Evolutionary conservation across 2,113 vertebrate species (phyloP), one percentile per base, ranked within the genome.

Genomic region (Epinephelus lanceolatus): DNA sequence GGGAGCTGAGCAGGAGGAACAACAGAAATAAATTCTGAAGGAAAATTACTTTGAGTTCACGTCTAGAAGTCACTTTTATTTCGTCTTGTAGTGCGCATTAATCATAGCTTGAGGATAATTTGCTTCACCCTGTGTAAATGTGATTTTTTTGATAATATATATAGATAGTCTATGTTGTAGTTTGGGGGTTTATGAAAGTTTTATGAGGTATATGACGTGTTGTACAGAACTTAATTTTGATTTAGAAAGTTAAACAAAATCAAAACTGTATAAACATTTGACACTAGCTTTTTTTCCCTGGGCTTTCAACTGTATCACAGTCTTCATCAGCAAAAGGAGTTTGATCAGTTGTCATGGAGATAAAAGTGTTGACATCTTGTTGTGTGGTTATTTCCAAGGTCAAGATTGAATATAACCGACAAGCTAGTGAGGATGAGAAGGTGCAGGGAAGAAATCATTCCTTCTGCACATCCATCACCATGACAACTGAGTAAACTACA

Each of bases 1-100:
- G 85, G 85, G 3, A 71, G 85, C 65, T 93, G 79, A 91, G 76
- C 74, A 6, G 17, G 30, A 62, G 25, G 55, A 67, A 1, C 2
- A 33, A 47, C 25, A 18, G 9, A n/a, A 3, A 13, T n/a, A 49
- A 19, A 55, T 62, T 33, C 21, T 53, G 10, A 60, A 3, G 23
- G 12, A 19, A 51, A 67, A 33, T 17, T 1, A 12, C 49, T 60
- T 71, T 65, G 1, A 47, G 23, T 71, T 53, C 18, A 25, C 55
- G n/a, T 65, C 21, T 60, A 70, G 47, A 82, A 62, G 71, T 76
- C 33, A 30, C n/a, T 66, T 68, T 78, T 57, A 11, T 66, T 84
- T 71, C 71, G 59, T 74, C 55, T 83, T 75, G 51, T 81, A 68
- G 60, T 83, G 51, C 68, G 25, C 66, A 57, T 55, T 81, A 1